Evolutionary conservation across 1,140 invertebrate species (phyloP).

Genomic region (Sinella curviseta): DNA sequence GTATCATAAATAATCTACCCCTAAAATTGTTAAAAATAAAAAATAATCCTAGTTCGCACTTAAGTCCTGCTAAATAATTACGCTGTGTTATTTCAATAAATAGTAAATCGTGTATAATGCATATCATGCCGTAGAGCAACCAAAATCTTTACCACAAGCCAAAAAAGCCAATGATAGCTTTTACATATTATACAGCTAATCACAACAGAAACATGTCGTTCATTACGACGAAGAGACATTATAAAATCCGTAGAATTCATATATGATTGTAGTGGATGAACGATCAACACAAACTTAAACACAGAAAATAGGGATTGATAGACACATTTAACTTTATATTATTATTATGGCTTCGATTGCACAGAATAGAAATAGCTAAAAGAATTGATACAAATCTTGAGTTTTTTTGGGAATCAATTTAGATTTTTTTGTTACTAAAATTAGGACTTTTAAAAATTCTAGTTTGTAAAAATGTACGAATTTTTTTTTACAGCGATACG

Average conservation of each 20-base stretch:
- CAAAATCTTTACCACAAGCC: not conserved
- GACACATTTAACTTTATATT: too few species aligned
- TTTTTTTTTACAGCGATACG: not conserved
- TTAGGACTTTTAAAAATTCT: not conserved
- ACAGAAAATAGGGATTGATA: too few species aligned
- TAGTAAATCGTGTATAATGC: not conserved
- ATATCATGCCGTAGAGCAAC: not conserved
- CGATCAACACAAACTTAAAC: too few species aligned
- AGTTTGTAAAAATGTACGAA: not conserved
- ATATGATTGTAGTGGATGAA: too few species aligned
- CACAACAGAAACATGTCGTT: too few species aligned
- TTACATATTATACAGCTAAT: not conserved
- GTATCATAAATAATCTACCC: too few species aligned
- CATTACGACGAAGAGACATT: too few species aligned
- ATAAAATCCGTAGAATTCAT: too few species aligned
- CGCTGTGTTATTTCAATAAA: not conserved
- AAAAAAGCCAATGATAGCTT: not conserved
- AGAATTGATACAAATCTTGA: too few species aligned
- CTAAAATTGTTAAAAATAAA: too few species aligned
- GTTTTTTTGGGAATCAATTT: too few species aligned
- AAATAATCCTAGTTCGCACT: too few species aligned
- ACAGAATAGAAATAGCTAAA: not conserved
- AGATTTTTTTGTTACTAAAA: not conserved
- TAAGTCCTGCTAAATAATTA: not conserved
- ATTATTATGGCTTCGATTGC: not conserved